Base-by-base conservation (phyloP, 2,113 vertebrate species). In the Pseudorhombus dupliciocellatus region DNA sequence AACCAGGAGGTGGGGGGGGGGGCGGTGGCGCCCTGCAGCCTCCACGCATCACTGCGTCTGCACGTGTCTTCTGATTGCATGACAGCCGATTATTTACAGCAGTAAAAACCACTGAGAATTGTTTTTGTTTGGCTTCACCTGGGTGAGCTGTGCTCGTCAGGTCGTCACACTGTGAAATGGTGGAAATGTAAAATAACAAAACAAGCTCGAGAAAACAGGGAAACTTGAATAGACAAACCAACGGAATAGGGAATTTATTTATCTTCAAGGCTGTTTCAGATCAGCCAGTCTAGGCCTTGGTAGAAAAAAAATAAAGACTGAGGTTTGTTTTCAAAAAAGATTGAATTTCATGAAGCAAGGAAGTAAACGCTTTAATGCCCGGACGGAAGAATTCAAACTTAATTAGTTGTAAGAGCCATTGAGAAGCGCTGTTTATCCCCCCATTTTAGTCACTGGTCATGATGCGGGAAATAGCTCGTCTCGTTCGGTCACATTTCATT, bases 191-290 rank as follows among this genome's bases (percentile, higher is more conserved):
- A 46, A 64, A 58, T 25, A 18, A 6, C 4, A n/a, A 77, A 78
- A 54, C 12, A 70, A 58, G 5, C 31, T 64, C 15, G 53, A 12
- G 40, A 50, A 40, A 1, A 22, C 16, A 46, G 5, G 34, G 37
- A 66, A 14, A 59, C n/a, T n/a, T 16, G 34, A 53, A 48, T 37
- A 59, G 22, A 57, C 52, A 56, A 10, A 37, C 21, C n/a, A 11
- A 64, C 30, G 30, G n/a, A 52, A 2, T 18, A 34, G 25, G 34
- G 54, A 48, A 48, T 54, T 46, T 18, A 18, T 44, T 44, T 18
- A 16, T 70, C 26, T 60, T 70, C 61, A 66, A 66, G 61, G 75
- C 25, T 54, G 34, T 34, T 70, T 70, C 34, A 53, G 59, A 66
- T 65, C 53, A 44, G 24, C 25, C 25, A 75, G 9, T 31, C 4